Base-by-base conservation (phyloP, 2,797 vertebrate genomes). In the Sphenodon punctatus region DNA sequence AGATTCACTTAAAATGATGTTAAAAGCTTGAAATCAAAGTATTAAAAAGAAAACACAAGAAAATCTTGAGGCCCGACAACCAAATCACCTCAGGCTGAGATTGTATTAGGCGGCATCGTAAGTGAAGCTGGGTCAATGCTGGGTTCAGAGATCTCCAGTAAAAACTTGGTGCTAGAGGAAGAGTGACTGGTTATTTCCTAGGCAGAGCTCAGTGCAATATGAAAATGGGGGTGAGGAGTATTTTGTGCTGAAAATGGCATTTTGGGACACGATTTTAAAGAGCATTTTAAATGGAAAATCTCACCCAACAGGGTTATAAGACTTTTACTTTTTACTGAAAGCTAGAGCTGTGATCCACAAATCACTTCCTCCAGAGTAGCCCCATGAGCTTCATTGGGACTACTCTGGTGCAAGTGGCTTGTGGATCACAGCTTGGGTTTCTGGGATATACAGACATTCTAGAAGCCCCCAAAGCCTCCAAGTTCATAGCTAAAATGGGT, bases 151-250 rank as follows among this genome's bases (percentile, higher is more conserved):
- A 48, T 82, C 78, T 49, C 45, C 90, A 63, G 41, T 36, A 71
- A 82, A 88, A 83, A 83, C 82, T 70, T 85, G 86, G 86, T 89
- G 67, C 70, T 79, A 49, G 49, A 77, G 64, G 68, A 80, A 73
- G 39, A 48, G 60, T 80, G 30, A 41, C 60, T 56, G 65, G 20
- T 79, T 68, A 43, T 76, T 41, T 46, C 34, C 46, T n/a, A n/a
- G n/a, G 7, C 45, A n/a, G 16, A 64, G 32, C 16, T 25, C 48
- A 55, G 3, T 32, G 34, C 15, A 30, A 23, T 30, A 4, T 16
- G 25, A n/a, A 67, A 60, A 49, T 56, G 39, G n/a, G n/a, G n/a
- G n/a, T 25, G 64, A 69, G 10, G 16, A 42, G 45, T 34, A 10
- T 11, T 64, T 41, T 34, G 9, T 38, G n/a, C 23, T 30, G 45